Base-by-base conservation (phyloP, 1,140 invertebrate species). In the Rhizoglyphus robini region DNA sequence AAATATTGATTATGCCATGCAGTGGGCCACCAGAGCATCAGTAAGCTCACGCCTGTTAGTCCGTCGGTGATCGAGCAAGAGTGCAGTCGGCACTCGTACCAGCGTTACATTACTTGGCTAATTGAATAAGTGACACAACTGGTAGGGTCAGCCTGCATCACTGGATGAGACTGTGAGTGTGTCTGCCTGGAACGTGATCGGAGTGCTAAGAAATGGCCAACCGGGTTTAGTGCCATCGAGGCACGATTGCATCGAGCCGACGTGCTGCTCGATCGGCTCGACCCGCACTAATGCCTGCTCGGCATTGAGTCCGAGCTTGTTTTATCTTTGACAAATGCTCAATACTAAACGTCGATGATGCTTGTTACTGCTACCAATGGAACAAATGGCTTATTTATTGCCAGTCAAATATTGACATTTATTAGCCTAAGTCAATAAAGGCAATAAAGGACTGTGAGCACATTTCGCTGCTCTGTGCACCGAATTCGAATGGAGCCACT, bases 71-170 rank as follows among this genome's bases (percentile, higher is more conserved):
- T 8, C 8, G 36, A 41, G 36, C 8, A 41, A 41, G 36, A 41
- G 36, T 11, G 36, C 8, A 41, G 18, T 11, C 36, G 36, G 36
- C 8, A 18, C 8, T 18, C 36, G 36, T 11, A 41, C 18, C 18
- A 18, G 36, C 18, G 36, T 41, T 8, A 41, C 23, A 20, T 23
- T 23, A 54, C 8, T 54, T 15, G 31, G 51, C 51, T 54, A 54
- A 54, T 54, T 54, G 23, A 54, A 54, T 54, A 54, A 54, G 51
- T 54, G 51, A 54, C 51, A 54, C 51, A 54, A 54, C 51, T 23
- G 23, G 8, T 32, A 20, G 51, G 51, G 8, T 54, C 51, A 54
- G 8, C 15, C 51, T 54, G 51, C 51, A 54, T 54, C 51, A 54
- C 8, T 20, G 51, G 51, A 54, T 54, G 51, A 54, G 20, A 54